Percentiles rank a stretch among this genome's conserved stretches.
These are phyloP conservation scores for Rhyacophila brunnea DNA, from an alignment of 1,140 invertebrate species.

Conservation along the genomic window DNA sequence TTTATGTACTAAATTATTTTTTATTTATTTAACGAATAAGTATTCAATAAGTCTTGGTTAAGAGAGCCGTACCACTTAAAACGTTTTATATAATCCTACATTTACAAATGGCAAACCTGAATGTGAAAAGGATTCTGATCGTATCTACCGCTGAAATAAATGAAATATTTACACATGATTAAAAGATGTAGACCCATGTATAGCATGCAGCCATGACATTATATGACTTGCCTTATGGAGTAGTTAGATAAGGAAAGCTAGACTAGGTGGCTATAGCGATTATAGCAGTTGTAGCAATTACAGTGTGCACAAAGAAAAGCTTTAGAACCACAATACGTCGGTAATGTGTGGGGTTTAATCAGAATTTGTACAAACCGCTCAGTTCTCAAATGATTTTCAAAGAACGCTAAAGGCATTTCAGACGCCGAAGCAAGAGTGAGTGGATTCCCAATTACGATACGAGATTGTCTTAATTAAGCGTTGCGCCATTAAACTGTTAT, in stretches of 20 bases:
- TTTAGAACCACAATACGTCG: constrained; percentile 5
- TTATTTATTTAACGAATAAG: too few relatives aligned
- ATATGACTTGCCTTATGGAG: constrained; percentile 29
- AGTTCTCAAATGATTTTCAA: not conserved
- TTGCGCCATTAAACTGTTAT: constrained; percentile 12
- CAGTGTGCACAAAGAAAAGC: constrained; percentile 15
- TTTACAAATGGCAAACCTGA: too few relatives aligned
- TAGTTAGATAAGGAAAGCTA: constrained; percentile 12
- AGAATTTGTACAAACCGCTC: constrained; percentile 17
- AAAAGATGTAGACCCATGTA: too few relatives aligned
- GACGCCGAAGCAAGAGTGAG: constrained; percentile 34
- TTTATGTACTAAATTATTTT: too few relatives aligned
- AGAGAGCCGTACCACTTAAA: too few relatives aligned
- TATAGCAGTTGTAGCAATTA: not conserved
- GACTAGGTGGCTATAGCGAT: too few relatives aligned
- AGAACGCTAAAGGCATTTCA: constrained; percentile 3
- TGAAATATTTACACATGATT: too few relatives aligned
- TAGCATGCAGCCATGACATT: constrained; percentile 22
- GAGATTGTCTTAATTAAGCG: constrained; percentile 14
- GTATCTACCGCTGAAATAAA: too few relatives aligned
- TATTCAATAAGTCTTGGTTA: too few relatives aligned
- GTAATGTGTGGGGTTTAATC: constrained; percentile 18
- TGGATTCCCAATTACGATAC: constrained; percentile 16
- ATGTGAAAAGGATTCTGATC: too few relatives aligned
- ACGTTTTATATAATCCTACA: too few relatives aligned